Base-by-base conservation (phyloP, 1,140 invertebrate genomes). In the Euwallacea fornicatus region DNA sequence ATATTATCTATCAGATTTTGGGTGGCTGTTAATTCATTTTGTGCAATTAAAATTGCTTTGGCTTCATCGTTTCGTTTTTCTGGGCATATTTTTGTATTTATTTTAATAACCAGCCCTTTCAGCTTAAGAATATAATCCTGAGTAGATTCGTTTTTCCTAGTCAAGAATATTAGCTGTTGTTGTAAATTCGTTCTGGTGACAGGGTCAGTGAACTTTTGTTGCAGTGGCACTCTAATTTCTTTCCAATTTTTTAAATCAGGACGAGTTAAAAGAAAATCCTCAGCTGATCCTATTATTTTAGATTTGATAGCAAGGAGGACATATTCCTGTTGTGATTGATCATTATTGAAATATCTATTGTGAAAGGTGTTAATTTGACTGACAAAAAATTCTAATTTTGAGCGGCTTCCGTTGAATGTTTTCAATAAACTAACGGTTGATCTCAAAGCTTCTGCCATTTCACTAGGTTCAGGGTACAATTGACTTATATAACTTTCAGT, bases 281-380 rank as follows among this genome's bases (percentile, higher is more conserved):
- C 55, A 7, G 56, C 66, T 15, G 33, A 41, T 8, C 21, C 13
- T 62, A 53, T 11, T 47, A 61, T 53, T 62, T 69, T 69, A 42
- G 58, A 50, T 69, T 69, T 69, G 7, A 69, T 69, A 7, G 66
- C 66, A 41, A 66, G 58, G 7, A 58, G 58, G 6, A 66, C 65
- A 60, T 68, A 68, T 68, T 68, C 55, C 33, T 68, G 55, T 33
- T 68, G 66, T 47, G 66, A 59, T 0, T 33, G 10, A 21, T 68
- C 43, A 61, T 42, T 46, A 50, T 50, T 68, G 59, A 68, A 68
- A 42, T 68, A 68, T 10, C 58, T 3, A 43, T 9, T 61, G 13
- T 68, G 43, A 68, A 68, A 68, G 9, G 66, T 68, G 42, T 68
- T 15, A 9, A 68, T 43, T 68, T 68, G 66, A 7, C 59, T n/a